Evolutionary conservation across 2,797 vertebrate genomes (phyloP), one percentile per base, ranked within the genome.

Genomic region (Argya squamiceps): DNA sequence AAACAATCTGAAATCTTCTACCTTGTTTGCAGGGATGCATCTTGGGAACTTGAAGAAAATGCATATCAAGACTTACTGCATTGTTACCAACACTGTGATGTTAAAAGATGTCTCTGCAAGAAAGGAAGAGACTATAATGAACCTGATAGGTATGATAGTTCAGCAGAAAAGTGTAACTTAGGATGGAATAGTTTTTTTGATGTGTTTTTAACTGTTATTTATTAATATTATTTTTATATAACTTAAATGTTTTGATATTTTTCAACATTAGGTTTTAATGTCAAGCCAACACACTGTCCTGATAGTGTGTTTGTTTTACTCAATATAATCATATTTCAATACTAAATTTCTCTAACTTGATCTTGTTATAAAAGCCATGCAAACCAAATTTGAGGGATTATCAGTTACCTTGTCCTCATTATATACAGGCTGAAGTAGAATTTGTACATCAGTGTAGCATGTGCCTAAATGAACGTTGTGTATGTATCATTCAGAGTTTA

Each of bases 11-110:
- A 84, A 78, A 55, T 92, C 32, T 79, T 82, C 14, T 63, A 85
- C 13, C 9, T 93, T 79, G 27, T 86, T 96, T 97, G 73, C 95
- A 99, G 99, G 97, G 99, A 99, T 98, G 99, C 99, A 2, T 99
- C 99, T 23, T 99, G 99, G 99, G 99, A 99, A 97, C 97, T 99
- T 97, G 99, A 99, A 96, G 98, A 99, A 68, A 99, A 99, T 56
- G 99, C 99, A 1, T 99, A 98, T 95, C 98, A 98, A 52, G 99
- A 99, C 6, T 98, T 99, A 88, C 93, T 99, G 92, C 98, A 99
- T 37, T 98, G 98, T 89, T 98, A 99, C 62, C 97, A 97, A 53
- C 98, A 79, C 69, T 99, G 99, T 91, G 99, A 99, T 62, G 97
- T 98, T 47, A 93, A 68, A 75, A 97, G 91, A 83, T 99, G 99